A percentile compares a stretch with the other conserved stretches of the same genome.
Evolutionary conservation across 2,113 vertebrate species (phyloP).

Genomic region (Hippocampus barbouri): DNA sequence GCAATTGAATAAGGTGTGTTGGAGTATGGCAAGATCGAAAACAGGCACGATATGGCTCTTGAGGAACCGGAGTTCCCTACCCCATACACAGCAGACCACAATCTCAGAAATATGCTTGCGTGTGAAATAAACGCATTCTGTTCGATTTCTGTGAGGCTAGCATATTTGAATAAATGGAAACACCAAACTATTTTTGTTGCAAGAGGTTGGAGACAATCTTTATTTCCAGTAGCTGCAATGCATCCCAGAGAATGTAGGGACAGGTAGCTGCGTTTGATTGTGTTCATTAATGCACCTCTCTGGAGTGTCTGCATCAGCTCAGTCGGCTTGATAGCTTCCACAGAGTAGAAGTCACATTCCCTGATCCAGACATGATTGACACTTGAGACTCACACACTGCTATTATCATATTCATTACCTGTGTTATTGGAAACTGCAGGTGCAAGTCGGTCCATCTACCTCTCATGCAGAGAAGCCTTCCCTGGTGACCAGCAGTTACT

Average conservation of each 20-base stretch:
- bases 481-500: constrained; percentile 21
- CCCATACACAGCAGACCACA: background rate
- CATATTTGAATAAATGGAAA: constrained; percentile 29
- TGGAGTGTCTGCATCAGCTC: constrained; percentile 47
- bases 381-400: constrained; percentile 13
- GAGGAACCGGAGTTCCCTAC: too few species aligned
- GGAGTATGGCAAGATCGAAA: too few species aligned
- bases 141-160: background rate
- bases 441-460: constrained; percentile 17
- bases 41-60: too few species aligned
- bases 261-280: constrained; percentile 45
- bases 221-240: constrained; percentile 38
- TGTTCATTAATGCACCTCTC: constrained; percentile 45
- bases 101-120: background rate
- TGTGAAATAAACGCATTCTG: background rate
- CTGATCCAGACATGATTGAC: constrained; percentile 42
- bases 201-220: constrained; percentile 31
- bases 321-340: constrained; percentile 35
- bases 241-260: constrained; percentile 43
- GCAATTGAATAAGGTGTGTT: too few species aligned
- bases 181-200: constrained; percentile 24
- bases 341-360: constrained; percentile 28
- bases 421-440: constrained; percentile 48
- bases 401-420: constrained; percentile 67
- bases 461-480: constrained; percentile 10